Percentiles rank a stretch among this genome's conserved stretches.
Evolutionary conservation across 2,113 vertebrate genomes (phyloP).

Genomic region (Equus quagga): DNA sequence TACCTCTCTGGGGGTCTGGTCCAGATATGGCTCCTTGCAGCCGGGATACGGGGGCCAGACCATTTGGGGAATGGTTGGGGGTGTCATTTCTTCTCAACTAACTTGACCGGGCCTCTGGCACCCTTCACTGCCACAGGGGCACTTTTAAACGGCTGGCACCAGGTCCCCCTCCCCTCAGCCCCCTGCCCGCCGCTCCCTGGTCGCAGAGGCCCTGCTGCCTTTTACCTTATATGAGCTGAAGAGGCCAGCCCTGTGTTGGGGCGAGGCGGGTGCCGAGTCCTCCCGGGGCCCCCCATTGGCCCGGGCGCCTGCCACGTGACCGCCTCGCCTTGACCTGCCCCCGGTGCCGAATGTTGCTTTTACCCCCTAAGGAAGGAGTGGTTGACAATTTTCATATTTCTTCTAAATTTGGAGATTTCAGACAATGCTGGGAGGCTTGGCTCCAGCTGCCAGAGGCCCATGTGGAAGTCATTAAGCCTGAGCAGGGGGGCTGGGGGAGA

Average conservation of each 20-base stretch:
- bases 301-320: constrained; percentile 85
- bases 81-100: constrained; percentile 74
- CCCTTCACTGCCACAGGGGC: constrained; percentile 8
- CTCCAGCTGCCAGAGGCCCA: constrained; percentile 89
- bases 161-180: constrained; percentile 78
- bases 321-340: constrained; percentile 89
- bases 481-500: constrained; percentile 81
- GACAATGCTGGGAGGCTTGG: constrained; percentile 92
- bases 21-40: constrained; percentile 43
- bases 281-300: constrained; percentile 89
- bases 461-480: constrained; percentile 94
- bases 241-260: constrained; percentile 86
- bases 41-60: background rate
- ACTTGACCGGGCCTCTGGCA: constrained; percentile 59
- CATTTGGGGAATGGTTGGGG: constrained; percentile 24
- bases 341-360: constrained; percentile 88
- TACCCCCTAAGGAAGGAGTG: constrained; percentile 93
- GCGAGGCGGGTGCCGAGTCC: constrained; percentile 85
- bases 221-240: constrained; percentile 97
- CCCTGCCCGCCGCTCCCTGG: constrained; percentile 83
- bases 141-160: constrained; percentile 84
- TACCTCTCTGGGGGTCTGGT: constrained; percentile 71
- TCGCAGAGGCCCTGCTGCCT: constrained; percentile 88
- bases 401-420: constrained; percentile 99
- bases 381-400: constrained; percentile 98